Conservation (phyloP, 2,888 invertebrate genomes). For the Priocnemis perturbator region DNA sequence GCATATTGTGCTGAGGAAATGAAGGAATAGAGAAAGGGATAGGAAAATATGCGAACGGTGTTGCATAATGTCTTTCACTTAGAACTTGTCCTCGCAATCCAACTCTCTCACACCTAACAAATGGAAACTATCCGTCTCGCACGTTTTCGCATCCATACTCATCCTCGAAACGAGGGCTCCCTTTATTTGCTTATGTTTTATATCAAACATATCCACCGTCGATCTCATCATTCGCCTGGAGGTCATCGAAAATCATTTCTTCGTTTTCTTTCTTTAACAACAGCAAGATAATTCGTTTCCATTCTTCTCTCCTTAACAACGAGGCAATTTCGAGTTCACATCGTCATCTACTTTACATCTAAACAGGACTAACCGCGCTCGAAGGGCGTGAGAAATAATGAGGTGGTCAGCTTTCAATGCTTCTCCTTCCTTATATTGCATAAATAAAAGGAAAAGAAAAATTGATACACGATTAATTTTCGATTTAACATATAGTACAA, state of each 20-base stretch:
- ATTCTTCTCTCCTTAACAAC: too few relatives aligned
- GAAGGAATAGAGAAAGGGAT: neutral
- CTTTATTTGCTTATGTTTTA: neutral
- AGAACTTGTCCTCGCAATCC: constrained; percentile 26
- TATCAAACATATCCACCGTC: constrained; percentile 37
- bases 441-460: too few relatives aligned
- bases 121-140: neutral
- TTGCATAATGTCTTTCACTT: constrained; percentile 13
- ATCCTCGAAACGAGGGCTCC: neutral
- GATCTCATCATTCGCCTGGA: constrained; percentile 14
- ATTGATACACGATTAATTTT: too few relatives aligned
- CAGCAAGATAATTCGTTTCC: constrained; percentile 19
- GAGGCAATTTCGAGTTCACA: too few relatives aligned
- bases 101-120: neutral
- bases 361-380: too few relatives aligned
- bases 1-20: too few relatives aligned
- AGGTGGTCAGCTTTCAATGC: too few relatives aligned
- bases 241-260: constrained; percentile 14
- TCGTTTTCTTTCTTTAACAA: neutral
- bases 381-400: too few relatives aligned
- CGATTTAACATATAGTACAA: too few relatives aligned
- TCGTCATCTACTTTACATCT: too few relatives aligned
- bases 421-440: too few relatives aligned
- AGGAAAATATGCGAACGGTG: constrained; percentile 14
- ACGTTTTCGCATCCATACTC: neutral